Evolutionary conservation across 2,888 invertebrate species (phyloP), one percentile per base, ranked within the genome.

Genomic region (Limnephilus lunatus): DNA sequence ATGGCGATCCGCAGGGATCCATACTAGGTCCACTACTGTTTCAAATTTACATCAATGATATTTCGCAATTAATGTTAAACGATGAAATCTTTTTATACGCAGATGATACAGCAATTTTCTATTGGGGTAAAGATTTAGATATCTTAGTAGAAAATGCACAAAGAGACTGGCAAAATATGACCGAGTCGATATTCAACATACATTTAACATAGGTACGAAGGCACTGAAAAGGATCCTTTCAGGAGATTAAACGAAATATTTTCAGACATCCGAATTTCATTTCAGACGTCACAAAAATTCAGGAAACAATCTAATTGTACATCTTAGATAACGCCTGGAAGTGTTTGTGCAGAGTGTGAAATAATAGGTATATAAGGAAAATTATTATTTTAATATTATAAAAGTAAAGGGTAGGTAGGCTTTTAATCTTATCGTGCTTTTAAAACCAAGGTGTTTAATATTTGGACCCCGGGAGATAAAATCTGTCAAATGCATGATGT

Each of bases 391-490:
- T 68, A 25, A 68, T 68, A 68, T 68, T 68, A 25, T 25, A n/a
- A 68, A 9, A n/a, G 68, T 7, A n/a, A n/a, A n/a, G n/a, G 25
- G 68, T n/a, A 68, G 2, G 68, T n/a, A 68, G 68, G 68, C 25
- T n/a, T 68, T 25, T 68, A 68, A 68, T 68, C 68, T 68, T 68
- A 68, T 68, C 68, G 25, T 68, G 68, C 68, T 68, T 68, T 68
- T 68, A 68, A 68, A 68, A 68, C 68, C 68, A 68, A 68, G 68
- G 68, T 68, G 68, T 68, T 68, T 68, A 68, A 68, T 68, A 68
- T 68, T 68, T 68, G n/a, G 68, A 68, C n/a, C 68, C 68, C 9
- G n/a, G 25, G 25, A 68, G 68, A 68, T 68, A 68, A 68, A 68
- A 68, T 68, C 68, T 68, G 68, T 68, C 68, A 68, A 68, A 68